Percentiles rank a stretch among this genome's conserved stretches.
phyloP scores from a whole-genome alignment of 2,888 invertebrate genomes.

The Syrphus vitripennis region DNA sequence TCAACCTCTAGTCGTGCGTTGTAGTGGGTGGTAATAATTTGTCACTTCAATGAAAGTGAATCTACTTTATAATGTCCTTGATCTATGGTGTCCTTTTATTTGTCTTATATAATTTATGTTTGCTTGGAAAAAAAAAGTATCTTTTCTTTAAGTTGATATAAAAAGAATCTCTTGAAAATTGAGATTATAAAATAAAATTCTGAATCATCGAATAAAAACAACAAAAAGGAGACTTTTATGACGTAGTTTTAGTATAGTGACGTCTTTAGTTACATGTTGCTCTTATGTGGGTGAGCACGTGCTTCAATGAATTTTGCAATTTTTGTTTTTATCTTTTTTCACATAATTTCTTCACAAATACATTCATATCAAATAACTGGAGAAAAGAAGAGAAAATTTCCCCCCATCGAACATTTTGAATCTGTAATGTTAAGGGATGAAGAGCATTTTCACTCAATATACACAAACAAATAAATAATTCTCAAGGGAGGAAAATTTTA shows the following conservation, averaged over 20 bases:
- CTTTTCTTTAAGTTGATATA: neutral
- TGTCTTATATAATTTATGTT: neutral
- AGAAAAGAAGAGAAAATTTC: conserved; percentile 19
- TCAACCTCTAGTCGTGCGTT: neutral
- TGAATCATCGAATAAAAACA: neutral
- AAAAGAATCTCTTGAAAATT: neutral
- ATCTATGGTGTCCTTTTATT: neutral
- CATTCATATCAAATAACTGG: neutral
- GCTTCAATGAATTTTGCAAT: neutral
- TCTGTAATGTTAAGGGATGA: neutral
- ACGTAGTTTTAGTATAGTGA: neutral
- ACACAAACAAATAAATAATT: neutral
- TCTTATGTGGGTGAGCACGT: conserved; percentile 23
- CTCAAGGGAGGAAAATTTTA: neutral
- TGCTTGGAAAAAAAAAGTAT: neutral
- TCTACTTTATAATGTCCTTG: conserved; percentile 18
- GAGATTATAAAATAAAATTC: neutral
- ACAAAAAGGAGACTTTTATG: neutral
- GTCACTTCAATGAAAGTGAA: conserved; percentile 29
- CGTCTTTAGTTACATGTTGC: conserved; percentile 25
- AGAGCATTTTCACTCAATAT: neutral
- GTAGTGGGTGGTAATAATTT: conserved; percentile 11
- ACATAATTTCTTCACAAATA: neutral
- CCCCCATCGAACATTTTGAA: neutral
- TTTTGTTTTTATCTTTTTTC: neutral